Evolutionary conservation across 2,113 vertebrate genomes (phyloP), one percentile per base, ranked within the genome.

Genomic region (Cranoglanis bouderius): DNA sequence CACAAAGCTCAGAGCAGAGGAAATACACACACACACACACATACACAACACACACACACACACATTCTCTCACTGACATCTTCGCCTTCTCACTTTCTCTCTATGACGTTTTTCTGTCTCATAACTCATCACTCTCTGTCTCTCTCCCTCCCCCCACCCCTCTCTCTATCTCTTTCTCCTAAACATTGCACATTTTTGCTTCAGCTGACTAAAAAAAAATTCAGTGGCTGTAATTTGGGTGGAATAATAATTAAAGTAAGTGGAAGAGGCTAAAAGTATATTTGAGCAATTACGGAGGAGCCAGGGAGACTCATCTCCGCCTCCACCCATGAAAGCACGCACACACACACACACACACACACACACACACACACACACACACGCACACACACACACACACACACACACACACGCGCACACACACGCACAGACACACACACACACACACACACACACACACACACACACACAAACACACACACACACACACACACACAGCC

Each of bases 201-300:
- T 46, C 32, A 74, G 82, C 21, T 61, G 1, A 38, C 51, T 57
- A 80, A 80, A 90, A 83, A 88, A 87, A 90, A 86, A 78, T 87
- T 91, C 51, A 91, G 63, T 89, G 12, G 32, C 49, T 63, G 84
- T 82, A 92, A 91, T 91, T 92, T 93, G 89, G 80, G 72, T 87
- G 82, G 91, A 92, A 90, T 92, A 90, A 88, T 83, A 87, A 92
- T 91, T 90, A 90, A 82, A 87, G 90, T 91, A 86, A 91, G 90
- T 83, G 38, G 65, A 6, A 65, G 67, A 85, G 89, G 90, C 82
- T 72, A 74, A 85, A 82, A 87, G 61, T 88, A 74, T 78, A 78
- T 87, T 83, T 88, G 75, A 88, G 88, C 74, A 80, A 90, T 89
- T 90, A 88, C 29, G 53, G 57, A 53, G 65, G 75, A 91, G 86